Conservation (phyloP, 2,113 vertebrate genomes). For the Callionymus lyra region DNA sequence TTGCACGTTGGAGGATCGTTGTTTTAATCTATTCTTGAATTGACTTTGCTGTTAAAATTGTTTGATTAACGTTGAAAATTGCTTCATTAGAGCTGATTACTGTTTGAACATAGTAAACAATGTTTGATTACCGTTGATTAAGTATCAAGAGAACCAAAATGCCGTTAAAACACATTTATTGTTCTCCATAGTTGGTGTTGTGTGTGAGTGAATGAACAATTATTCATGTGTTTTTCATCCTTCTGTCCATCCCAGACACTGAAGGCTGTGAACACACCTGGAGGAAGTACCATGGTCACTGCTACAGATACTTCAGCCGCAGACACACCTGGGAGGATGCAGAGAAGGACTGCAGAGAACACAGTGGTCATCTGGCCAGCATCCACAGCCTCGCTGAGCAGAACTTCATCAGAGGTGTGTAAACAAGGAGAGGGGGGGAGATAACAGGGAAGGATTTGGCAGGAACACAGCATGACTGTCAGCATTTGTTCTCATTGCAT, state of each 20-base stretch:
- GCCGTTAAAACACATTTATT: too few relatives aligned
- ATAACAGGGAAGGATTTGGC: neutral
- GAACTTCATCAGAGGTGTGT: constrained; percentile 78
- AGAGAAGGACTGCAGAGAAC: constrained; percentile 81
- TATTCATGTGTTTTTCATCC: neutral
- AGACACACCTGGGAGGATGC: constrained; percentile 88
- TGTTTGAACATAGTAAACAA: too few relatives aligned
- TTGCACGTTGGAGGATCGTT: too few relatives aligned
- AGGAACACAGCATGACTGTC: neutral
- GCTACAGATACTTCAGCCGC: constrained; percentile 81
- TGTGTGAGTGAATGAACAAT: too few relatives aligned
- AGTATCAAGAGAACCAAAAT: too few relatives aligned
- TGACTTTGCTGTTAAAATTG: too few relatives aligned
- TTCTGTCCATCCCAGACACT: constrained; percentile 67
- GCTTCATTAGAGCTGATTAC: too few relatives aligned
- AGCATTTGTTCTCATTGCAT: constrained; percentile 5
- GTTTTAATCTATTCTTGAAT: too few relatives aligned
- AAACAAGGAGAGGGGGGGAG: constrained; percentile 10
- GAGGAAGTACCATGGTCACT: constrained; percentile 92
- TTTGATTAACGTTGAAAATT: too few relatives aligned
- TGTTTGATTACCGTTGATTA: too few relatives aligned
- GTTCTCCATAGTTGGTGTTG: too few relatives aligned
- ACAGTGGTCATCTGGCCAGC: constrained; percentile 81
- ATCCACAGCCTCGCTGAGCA: constrained; percentile 81
- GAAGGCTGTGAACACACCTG: constrained; percentile 87